Conservation (phyloP, 2,113 vertebrate genomes). For the Pedionomus torquatus region DNA sequence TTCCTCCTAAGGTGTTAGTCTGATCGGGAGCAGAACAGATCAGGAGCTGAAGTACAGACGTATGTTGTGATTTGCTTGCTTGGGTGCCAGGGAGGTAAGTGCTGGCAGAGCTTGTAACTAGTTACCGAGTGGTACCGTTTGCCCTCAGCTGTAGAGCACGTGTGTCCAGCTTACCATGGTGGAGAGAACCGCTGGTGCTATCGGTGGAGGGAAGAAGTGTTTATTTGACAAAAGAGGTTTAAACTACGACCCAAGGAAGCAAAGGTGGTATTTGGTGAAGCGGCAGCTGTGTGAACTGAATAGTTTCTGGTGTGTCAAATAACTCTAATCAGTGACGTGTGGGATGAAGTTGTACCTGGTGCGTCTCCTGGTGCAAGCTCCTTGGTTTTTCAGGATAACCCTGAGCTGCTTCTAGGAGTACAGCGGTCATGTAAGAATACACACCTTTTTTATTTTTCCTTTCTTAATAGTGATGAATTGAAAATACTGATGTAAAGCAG, state of each 20-base stretch:
- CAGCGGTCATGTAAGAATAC: background rate
- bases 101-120: background rate
- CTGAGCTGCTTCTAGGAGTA: background rate
- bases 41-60: background rate
- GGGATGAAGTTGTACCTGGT: background rate
- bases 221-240: background rate
- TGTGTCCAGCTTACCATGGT: rapidly evolving
- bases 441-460: background rate
- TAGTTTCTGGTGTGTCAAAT: background rate
- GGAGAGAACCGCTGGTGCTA: background rate
- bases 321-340: rapidly evolving
- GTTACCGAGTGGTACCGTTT: background rate
- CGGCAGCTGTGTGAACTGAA: background rate
- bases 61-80: background rate
- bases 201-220: background rate
- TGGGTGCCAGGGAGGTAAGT: background rate
- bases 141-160: background rate
- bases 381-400: background rate
- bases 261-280: background rate
- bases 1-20: background rate
- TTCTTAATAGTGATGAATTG: background rate
- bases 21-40: background rate
- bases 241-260: background rate
- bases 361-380: background rate
- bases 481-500: background rate